Evolutionary conservation across 2,797 vertebrate genomes (phyloP), one percentile per base, ranked within the genome.

Genomic region (Coendou prehensilis): DNA sequence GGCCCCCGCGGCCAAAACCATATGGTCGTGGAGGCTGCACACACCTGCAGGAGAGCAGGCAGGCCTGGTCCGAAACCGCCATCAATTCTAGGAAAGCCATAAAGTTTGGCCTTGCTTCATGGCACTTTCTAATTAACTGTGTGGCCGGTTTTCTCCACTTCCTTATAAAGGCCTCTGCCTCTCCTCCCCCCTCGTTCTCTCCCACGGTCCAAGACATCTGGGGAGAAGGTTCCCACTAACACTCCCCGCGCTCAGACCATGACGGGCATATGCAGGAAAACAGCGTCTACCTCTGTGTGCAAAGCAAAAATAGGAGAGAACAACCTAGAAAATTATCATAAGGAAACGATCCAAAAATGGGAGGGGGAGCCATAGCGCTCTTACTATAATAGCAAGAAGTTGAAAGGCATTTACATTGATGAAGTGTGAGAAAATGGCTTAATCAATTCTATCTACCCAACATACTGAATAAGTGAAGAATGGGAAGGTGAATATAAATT

Each of bases 101-200:
- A 93, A 90, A 95, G 91, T 96, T 81, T 94, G 92, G 97, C 98
- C 97, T 98, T 98, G 96, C 95, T 98, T 98, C 97, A 97, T 6
- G 91, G 97, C 91, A 95, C 91, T 98, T 98, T 94, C 80, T 98
- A 98, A 98, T 98, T 98, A 97, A 81, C 95, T 97, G 92, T 57
- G 52, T 17, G 1, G 18, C 86, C 47, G 93, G 71, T 98, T 98
- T 98, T 97, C 96, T 97, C 79, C 95, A 92, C 73, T 94, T 98
- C 41, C 84, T 79, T 97, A 50, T 96, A 98, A 97, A 98, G 47
- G 26, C 37, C 50, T 1, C 13, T 22, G 71, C 22, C 83, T 92
- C 82, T 78, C 86, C 50, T 85, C 20, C 13, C 94, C 26, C 71
- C 79, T 61, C 59, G 6, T 23, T 45, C 0, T 63, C 93, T 89